These are phyloP conservation scores for Capreolus pygargus DNA, from an alignment of 2,113 vertebrate genomes.

Conservation along the genomic window DNA sequence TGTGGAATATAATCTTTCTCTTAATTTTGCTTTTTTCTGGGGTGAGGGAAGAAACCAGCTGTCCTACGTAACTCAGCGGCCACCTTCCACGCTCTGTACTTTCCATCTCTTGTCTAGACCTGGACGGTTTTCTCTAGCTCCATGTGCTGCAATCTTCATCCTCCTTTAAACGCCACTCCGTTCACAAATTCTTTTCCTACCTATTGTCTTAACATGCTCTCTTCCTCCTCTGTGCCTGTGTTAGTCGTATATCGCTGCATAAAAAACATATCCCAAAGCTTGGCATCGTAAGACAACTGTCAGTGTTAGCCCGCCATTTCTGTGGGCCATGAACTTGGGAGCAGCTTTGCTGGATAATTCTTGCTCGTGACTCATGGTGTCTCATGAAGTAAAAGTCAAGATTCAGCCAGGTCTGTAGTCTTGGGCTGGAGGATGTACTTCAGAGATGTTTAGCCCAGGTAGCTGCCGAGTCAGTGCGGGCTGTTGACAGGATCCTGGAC, in stretches of 20 bases:
- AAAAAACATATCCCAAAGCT: neutral
- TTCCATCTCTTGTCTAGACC: too few species aligned
- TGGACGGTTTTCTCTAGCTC: too few species aligned
- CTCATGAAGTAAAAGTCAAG: neutral
- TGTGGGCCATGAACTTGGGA: neutral
- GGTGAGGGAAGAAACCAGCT: neutral
- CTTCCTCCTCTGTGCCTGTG: neutral
- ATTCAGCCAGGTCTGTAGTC: rapidly evolving
- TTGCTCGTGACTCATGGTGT: rapidly evolving
- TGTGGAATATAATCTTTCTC: neutral
- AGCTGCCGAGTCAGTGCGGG: neutral
- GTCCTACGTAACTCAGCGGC: rapidly evolving
- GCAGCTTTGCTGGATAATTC: neutral
- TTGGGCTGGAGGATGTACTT: neutral
- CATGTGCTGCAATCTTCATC: neutral
- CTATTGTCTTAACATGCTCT: neutral
- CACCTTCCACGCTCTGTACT: rapidly evolving
- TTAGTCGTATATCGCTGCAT: rapidly evolving
- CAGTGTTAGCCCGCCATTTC: neutral
- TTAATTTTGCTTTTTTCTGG: neutral
- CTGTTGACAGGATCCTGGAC: rapidly evolving
- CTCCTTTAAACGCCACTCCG: neutral
- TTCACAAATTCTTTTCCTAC: too few species aligned
- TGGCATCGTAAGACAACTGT: neutral
- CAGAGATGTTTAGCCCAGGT: neutral